phyloP scores from a whole-genome alignment of 2,888 invertebrate species.

The Tetragonisca angustula region DNA sequence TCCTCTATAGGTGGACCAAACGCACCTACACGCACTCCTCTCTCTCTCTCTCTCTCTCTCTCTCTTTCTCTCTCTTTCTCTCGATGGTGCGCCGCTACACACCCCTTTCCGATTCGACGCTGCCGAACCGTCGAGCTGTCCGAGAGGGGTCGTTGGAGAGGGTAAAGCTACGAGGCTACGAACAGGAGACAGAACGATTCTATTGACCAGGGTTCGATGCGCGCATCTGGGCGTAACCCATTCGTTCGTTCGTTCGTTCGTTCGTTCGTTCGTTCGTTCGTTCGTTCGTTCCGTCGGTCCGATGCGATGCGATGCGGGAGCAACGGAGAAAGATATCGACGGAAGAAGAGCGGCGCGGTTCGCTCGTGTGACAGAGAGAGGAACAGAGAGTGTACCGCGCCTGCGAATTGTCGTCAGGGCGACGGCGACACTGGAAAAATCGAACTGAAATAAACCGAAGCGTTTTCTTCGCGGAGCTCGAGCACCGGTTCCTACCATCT shows the following conservation, averaged over 20 bases:
- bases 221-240: constrained; percentile 84
- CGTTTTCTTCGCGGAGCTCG: constrained; percentile 78
- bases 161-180: constrained; percentile 57
- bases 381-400: constrained; percentile 78
- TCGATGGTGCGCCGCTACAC: constrained; percentile 60
- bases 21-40: constrained; percentile 83
- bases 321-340: constrained; percentile 63
- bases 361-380: constrained; percentile 20
- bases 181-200: constrained; percentile 77
- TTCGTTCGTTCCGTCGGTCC: constrained; percentile 62
- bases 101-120: constrained; percentile 71
- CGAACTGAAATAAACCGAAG: constrained; percentile 84
- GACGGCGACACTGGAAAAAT: constrained; percentile 83
- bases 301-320: constrained; percentile 50
- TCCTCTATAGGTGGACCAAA: constrained; percentile 84
- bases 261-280: background rate
- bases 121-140: constrained; percentile 57
- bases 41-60: background rate
- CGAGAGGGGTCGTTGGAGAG: constrained; percentile 58
- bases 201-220: constrained; percentile 84
- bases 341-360: constrained; percentile 49
- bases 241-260: constrained; percentile 74
- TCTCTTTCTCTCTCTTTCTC: constrained; percentile 32
- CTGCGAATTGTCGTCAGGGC: constrained; percentile 84
- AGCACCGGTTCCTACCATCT: constrained; percentile 55